Base-by-base conservation (phyloP, 2,113 vertebrate genomes). In the Erinaceus europaeus region DNA sequence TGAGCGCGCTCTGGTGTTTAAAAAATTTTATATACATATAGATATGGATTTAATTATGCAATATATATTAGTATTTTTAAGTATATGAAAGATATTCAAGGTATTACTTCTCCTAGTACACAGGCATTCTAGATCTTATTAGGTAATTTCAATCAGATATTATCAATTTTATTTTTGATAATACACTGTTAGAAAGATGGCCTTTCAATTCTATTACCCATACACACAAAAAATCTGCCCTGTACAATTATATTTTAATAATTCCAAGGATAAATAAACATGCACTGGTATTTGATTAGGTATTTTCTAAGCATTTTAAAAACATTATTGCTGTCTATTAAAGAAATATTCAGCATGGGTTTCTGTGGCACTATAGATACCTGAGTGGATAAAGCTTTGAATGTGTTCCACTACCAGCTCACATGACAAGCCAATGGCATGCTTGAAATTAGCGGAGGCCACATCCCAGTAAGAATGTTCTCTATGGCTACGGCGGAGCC, bases 371-470 rank as follows among this genome's bases (percentile, higher is more conserved):
- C 15, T 4, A 1, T 1, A n/a, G 57, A 29, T 92, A 98, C 98
- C 98, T 93, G 98, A 98, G 93, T 99, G 98, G 46, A 98, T 99
- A 90, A 99, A 99, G 78, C 97, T 98, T 93, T 98, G 98, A 88
- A 99, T 97, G 77, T 99, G 99, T 68, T 99, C 99, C 96, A 99
- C 98, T 88, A 99, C 99, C 50, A 99, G 98, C 95, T 99, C 99
- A 61, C 98, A 99, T 34, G 98, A 99, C 85, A 99, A 96, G 25
- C 99, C 99, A 27, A 99, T 99, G 80, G 99, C 99, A 3, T 99
- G 99, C 91, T 99, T 99, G 96, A 99, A 99, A 96, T 99, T 99
- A 3, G 98, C 98, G 2, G 99, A 99, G 0, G 99, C 98, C 53
- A 97, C 92, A 0, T 99, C 99, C 99, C 99, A 99, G 95, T 99